A percentile compares a stretch with the other conserved stretches of the same genome.
Conservation (phyloP, 1,140 invertebrate species). For the Drosophila santomea region DNA sequence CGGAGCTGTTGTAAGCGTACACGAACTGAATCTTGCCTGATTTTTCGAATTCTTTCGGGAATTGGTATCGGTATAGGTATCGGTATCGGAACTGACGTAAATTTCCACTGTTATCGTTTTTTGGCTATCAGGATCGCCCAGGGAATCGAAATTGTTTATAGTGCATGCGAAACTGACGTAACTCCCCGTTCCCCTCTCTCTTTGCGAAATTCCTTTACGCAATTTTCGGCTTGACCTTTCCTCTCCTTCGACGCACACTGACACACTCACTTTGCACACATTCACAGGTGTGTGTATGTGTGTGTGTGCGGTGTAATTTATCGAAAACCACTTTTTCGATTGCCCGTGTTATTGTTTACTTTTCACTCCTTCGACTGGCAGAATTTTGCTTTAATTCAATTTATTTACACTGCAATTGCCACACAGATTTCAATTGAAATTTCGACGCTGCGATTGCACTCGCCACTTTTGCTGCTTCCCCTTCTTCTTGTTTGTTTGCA, state of each 20-base stretch:
- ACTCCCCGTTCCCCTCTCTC: constrained; percentile 11
- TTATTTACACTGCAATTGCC: constrained; percentile 61
- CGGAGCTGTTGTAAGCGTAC: constrained; percentile 76
- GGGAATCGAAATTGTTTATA: constrained; percentile 5
- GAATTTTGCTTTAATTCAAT: constrained; percentile 57
- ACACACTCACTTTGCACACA: constrained; percentile 23
- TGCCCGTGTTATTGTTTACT: constrained; percentile 61
- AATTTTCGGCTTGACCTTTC: constrained; percentile 72
- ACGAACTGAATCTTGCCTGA: constrained; percentile 84
- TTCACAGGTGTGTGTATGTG: constrained; percentile 17
- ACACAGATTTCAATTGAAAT: constrained; percentile 35
- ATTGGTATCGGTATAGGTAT: background rate
- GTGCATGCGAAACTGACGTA: constrained; percentile 36
- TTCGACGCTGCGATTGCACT: constrained; percentile 21
- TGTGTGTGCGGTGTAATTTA: constrained; percentile 44
- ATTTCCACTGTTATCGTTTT: background rate
- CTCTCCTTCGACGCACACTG: constrained; percentile 39
- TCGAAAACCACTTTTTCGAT: constrained; percentile 55
- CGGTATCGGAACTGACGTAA: constrained; percentile 7
- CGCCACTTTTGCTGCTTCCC: constrained; percentile 22
- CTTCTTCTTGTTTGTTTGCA: constrained; percentile 23
- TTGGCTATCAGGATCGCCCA: background rate
- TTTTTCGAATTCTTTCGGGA: constrained; percentile 43
- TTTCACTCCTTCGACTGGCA: constrained; percentile 48
- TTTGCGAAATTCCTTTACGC: constrained; percentile 41